Conservation (phyloP, 2,888 invertebrate genomes). For the Caprella mutica region DNA sequence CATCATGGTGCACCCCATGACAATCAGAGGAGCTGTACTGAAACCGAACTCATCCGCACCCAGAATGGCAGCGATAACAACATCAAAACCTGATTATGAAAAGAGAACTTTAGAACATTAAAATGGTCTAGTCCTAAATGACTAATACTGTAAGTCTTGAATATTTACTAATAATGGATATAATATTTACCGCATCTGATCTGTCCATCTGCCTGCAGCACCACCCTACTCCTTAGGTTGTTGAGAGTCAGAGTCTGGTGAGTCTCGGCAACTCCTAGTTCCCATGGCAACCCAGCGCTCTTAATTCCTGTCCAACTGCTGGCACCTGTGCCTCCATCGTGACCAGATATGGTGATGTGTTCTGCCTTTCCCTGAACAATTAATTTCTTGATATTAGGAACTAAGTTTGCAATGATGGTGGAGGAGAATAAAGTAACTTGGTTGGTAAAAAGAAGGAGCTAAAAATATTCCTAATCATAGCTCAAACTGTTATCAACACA, state of each 20-base stretch:
- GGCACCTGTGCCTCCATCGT: constrained; percentile 98
- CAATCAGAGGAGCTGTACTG: constrained; percentile 94
- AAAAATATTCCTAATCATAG: no score
- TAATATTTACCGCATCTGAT: constrained; percentile 38
- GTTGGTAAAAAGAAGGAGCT: no score
- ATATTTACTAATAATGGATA: no score
- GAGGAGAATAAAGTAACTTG: no score
- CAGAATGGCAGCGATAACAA: constrained; percentile 83
- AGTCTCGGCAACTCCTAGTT: constrained; percentile 93
- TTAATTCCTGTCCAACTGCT: constrained; percentile 99
- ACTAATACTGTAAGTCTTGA: no score
- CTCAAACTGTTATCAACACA: neutral
- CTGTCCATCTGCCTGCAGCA: constrained; percentile 90
- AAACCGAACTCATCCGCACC: constrained; percentile 99
- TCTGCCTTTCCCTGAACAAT: constrained; percentile 86
- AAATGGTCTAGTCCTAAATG: no score
- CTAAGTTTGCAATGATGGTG: no score
- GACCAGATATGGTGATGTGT: constrained; percentile 96
- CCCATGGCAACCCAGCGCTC: constrained; percentile 95
- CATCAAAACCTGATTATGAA: constrained; percentile 61
- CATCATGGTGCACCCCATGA: constrained; percentile 99
- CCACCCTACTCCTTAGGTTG: constrained; percentile 79
- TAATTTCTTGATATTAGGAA: no score
- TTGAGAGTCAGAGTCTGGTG: constrained; percentile 93
- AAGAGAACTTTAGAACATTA: no score